These are phyloP conservation scores for Pheucticus melanocephalus DNA, from an alignment of 2,113 vertebrate species.

Conservation along the genomic window DNA sequence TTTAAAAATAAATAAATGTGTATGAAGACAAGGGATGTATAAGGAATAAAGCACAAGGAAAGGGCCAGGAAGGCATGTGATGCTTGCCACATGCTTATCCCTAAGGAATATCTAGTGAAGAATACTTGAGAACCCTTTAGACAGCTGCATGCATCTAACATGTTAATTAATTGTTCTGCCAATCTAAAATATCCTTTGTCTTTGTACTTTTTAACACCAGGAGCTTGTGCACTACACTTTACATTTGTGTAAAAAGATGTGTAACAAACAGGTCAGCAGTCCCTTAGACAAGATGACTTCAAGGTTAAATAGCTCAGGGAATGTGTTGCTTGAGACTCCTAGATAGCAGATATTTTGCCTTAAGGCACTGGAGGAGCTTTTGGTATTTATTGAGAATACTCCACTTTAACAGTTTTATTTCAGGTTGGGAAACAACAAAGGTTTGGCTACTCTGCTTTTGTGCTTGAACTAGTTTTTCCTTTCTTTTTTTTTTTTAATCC, in stretches of 20 bases:
- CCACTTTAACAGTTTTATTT: slow-evolving; percentile 43
- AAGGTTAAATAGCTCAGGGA: background rate
- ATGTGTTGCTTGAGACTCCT: background rate
- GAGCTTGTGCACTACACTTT: background rate
- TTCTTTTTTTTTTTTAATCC: background rate
- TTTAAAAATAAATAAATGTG: background rate
- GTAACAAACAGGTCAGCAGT: background rate
- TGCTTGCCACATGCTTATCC: background rate
- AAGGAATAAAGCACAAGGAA: background rate
- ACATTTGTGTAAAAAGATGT: background rate
- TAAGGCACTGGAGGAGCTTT: background rate
- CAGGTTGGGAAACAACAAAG: slow-evolving; percentile 15
- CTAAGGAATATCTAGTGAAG: background rate
- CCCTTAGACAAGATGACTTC: background rate
- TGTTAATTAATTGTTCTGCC: background rate
- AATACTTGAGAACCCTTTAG: background rate
- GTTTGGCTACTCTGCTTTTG: slow-evolving; percentile 37
- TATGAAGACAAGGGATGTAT: background rate
- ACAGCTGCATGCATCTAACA: background rate
- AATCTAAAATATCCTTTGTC: background rate
- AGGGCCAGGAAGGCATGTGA: background rate
- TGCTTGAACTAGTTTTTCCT: slow-evolving; percentile 6
- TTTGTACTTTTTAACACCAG: background rate
- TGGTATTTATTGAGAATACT: background rate
- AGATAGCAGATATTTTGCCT: background rate